phyloP scores from a whole-genome alignment of 2,888 invertebrate species.

The Autographa pulchrina region DNA sequence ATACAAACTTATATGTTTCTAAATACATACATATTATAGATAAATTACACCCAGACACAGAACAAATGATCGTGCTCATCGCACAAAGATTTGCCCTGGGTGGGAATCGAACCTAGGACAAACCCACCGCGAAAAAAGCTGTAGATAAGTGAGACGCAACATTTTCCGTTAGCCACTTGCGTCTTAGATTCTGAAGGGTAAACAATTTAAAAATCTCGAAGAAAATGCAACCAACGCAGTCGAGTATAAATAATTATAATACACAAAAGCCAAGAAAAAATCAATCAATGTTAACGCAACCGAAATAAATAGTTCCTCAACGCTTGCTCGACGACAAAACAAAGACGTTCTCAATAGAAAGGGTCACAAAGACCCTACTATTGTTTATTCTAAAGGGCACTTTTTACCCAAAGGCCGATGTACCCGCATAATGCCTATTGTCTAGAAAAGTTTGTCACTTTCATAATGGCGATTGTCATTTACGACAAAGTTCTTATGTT shows the following conservation, averaged over 20 bases:
- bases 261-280: slow-evolving; percentile 12
- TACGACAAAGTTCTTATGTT: slow-evolving; percentile 30
- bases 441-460: slow-evolving; percentile 55
- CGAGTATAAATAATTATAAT: not conserved
- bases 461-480: slow-evolving; percentile 43
- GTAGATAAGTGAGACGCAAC: too few relatives aligned
- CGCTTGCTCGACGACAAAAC: slow-evolving; percentile 49
- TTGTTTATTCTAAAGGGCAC: slow-evolving; percentile 58
- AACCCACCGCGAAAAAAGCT: too few relatives aligned
- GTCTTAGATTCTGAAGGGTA: not conserved
- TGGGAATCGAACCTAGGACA: too few relatives aligned
- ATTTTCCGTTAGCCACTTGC: not conserved
- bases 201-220: not conserved
- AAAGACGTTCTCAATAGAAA: slow-evolving; percentile 54
- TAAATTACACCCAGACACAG: too few relatives aligned
- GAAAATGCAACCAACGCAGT: not conserved
- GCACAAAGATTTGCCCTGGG: too few relatives aligned
- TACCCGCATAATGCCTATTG: slow-evolving; percentile 66
- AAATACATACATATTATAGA: too few relatives aligned
- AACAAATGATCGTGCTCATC: too few relatives aligned
- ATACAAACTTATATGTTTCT: too few relatives aligned
- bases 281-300: slow-evolving; percentile 30
- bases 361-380: slow-evolving; percentile 56
- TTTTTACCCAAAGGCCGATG: slow-evolving; percentile 65
- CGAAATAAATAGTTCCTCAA: slow-evolving; percentile 39